phyloP scores from a whole-genome alignment of 2,113 vertebrate species.

The Dendropsophus ebraccatus region DNA sequence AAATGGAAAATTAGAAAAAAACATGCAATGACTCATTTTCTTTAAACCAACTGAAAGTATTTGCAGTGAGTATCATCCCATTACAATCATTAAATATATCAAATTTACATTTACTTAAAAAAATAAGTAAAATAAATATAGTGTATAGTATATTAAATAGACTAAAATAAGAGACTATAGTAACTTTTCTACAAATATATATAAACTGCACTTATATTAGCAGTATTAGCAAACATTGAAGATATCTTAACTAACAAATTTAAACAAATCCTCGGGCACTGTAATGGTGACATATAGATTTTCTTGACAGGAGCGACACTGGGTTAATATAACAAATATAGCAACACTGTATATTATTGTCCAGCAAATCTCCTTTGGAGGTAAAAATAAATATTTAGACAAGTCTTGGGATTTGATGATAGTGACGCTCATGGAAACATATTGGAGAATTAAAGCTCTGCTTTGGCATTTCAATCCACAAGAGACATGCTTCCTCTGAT shows the following conservation, averaged over 20 bases:
- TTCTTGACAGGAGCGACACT: not conserved
- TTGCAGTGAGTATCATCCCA: too few relatives aligned
- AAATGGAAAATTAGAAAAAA: too few relatives aligned
- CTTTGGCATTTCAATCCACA: conserved; percentile 32
- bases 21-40: too few relatives aligned
- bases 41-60: too few relatives aligned
- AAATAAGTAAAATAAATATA: too few relatives aligned
- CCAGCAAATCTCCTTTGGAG: not conserved
- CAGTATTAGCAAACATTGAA: too few relatives aligned
- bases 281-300: conserved; percentile 8
- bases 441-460: conserved; percentile 41
- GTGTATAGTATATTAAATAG: too few relatives aligned
- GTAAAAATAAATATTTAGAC: conserved; percentile 29
- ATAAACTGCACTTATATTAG: too few relatives aligned
- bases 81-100: too few relatives aligned
- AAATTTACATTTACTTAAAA: too few relatives aligned
- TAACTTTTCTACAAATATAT: too few relatives aligned
- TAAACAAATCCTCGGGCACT: not conserved
- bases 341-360: conserved; percentile 8
- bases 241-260: not conserved
- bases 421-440: conserved; percentile 9
- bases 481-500: conserved; percentile 21
- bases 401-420: conserved; percentile 32
- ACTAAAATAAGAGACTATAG: too few relatives aligned
- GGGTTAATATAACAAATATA: conserved; percentile 14